These are phyloP conservation scores for Calosoma granatense DNA, from an alignment of 1,140 invertebrate genomes.

Conservation along the genomic window DNA sequence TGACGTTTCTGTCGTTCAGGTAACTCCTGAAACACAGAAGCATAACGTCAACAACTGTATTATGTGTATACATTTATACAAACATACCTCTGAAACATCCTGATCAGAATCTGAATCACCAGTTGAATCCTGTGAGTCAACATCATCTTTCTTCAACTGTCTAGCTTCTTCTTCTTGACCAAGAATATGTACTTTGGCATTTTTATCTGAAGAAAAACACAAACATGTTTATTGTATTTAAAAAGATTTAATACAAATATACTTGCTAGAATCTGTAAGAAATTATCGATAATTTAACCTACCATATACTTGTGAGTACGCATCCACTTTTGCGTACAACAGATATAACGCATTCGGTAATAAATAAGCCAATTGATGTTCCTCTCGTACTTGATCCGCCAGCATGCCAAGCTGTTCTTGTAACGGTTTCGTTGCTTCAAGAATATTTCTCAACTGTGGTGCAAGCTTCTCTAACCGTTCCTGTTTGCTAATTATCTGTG, in stretches of 20 bases:
- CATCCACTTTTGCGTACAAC: slow-evolving; percentile 72
- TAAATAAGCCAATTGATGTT: slow-evolving; percentile 63
- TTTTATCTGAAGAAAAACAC: slow-evolving; percentile 23
- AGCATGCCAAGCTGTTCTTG: slow-evolving; percentile 78
- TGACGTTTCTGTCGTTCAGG: slow-evolving; percentile 39
- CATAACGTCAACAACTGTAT: background rate
- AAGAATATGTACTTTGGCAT: slow-evolving; percentile 48
- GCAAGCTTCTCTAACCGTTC: slow-evolving; percentile 64
- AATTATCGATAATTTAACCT: slow-evolving; percentile 12
- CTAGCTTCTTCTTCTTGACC: slow-evolving; percentile 77
- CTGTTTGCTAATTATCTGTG: slow-evolving; percentile 2
- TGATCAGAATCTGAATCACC: slow-evolving; percentile 51
- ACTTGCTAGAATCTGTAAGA: too few relatives aligned
- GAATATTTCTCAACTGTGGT: slow-evolving; percentile 63
- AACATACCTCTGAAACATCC: slow-evolving; percentile 40
- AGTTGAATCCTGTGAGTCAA: slow-evolving; percentile 30
- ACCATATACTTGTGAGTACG: slow-evolving; percentile 68
- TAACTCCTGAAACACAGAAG: slow-evolving; percentile 27
- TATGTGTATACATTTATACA: too few relatives aligned
- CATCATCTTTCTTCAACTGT: slow-evolving; percentile 48
- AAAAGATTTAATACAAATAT: too few relatives aligned
- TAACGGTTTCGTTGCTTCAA: slow-evolving; percentile 77
- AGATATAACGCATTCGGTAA: slow-evolving; percentile 79
- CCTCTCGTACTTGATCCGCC: slow-evolving; percentile 63
- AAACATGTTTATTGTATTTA: slow-evolving; percentile 13